A percentile compares a stretch with the other conserved stretches of the same genome.
phyloP scores from a whole-genome alignment of 2,113 vertebrate genomes.

The Oostethus manadensis region DNA sequence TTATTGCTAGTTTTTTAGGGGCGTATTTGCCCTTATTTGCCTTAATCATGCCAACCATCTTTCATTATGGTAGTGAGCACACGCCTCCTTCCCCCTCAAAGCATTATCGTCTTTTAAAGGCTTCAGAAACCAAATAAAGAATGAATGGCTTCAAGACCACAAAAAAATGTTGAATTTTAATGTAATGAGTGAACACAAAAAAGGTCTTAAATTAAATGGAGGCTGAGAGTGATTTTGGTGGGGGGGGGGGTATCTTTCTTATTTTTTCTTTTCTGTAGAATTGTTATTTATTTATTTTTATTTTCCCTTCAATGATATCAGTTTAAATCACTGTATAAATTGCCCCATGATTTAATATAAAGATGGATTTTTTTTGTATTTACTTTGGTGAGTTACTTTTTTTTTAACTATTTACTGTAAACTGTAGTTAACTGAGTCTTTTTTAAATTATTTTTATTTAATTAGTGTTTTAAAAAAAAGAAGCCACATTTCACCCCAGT shows the following conservation, averaged over 20 bases:
- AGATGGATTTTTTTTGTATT: slow-evolving; percentile 60
- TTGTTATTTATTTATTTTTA: slow-evolving; percentile 71
- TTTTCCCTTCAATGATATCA: slow-evolving; percentile 60
- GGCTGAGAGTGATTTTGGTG: slow-evolving; percentile 54
- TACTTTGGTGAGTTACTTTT: slow-evolving; percentile 65
- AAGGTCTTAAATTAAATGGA: slow-evolving; percentile 50
- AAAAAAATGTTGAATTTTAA: slow-evolving; percentile 44
- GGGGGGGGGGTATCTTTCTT: slow-evolving; percentile 33
- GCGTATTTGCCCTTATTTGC: slow-evolving; percentile 61
- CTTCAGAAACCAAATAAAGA: slow-evolving; percentile 66
- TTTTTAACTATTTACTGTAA: slow-evolving; percentile 40
- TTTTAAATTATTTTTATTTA: slow-evolving; percentile 25
- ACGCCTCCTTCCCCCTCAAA: slow-evolving; percentile 5
- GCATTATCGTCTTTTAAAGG: slow-evolving; percentile 24
- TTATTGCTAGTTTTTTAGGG: slow-evolving; percentile 35
- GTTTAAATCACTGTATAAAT: slow-evolving; percentile 76
- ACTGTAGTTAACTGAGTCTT: slow-evolving; percentile 76
- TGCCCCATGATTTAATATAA: slow-evolving; percentile 70
- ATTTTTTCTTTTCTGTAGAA: slow-evolving; percentile 45
- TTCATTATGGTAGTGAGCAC: neutral
- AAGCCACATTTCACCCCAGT: too few relatives aligned
- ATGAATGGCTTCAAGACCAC: slow-evolving; percentile 57
- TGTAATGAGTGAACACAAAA: slow-evolving; percentile 26
- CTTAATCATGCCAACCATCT: slow-evolving; percentile 50
- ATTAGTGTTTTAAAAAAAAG: too few relatives aligned